A percentile compares a stretch with the other conserved stretches of the same genome.
Evolutionary conservation across 2,888 invertebrate species (phyloP).

Genomic region (Crematogaster levior): DNA sequence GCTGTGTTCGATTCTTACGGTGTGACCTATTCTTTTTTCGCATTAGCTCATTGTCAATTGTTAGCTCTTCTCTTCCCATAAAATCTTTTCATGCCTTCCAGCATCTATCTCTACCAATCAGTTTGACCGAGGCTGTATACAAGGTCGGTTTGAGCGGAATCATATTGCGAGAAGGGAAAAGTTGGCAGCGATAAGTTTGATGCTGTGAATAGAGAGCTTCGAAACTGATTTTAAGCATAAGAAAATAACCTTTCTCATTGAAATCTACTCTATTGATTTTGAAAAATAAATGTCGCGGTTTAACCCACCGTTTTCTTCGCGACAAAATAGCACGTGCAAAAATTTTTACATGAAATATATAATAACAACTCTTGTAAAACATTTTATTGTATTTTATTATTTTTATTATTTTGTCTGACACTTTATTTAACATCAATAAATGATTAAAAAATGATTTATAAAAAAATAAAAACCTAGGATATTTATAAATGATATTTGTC

Average conservation of each 20-base stretch:
- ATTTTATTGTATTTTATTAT: neutral
- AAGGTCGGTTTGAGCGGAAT: conserved; percentile 68
- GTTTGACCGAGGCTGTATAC: conserved; percentile 58
- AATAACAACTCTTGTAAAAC: neutral
- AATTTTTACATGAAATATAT: neutral
- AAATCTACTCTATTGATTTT: neutral
- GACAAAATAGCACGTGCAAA: neutral
- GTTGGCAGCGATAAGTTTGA: conserved; percentile 54
- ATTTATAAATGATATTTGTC: neutral
- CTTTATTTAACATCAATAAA: neutral
- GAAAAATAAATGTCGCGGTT: neutral
- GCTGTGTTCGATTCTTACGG: conserved; percentile 38
- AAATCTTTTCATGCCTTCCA: conserved; percentile 66
- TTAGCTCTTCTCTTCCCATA: conserved; percentile 60
- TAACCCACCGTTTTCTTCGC: neutral
- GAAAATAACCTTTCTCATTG: neutral
- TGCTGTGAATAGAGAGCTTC: neutral
- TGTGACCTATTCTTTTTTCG: conserved; percentile 18
- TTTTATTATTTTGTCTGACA: neutral
- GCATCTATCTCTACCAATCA: conserved; percentile 73
- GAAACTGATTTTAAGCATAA: conserved; percentile 15
- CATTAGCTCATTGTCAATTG: conserved; percentile 16
- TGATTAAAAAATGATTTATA: neutral
- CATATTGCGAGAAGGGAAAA: conserved; percentile 57
- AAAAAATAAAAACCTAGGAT: neutral